A percentile compares a stretch with the other conserved stretches of the same genome.
These are phyloP conservation scores for Hoplodrina ambigua DNA, from an alignment of 2,888 invertebrate species.

Conservation along the genomic window DNA sequence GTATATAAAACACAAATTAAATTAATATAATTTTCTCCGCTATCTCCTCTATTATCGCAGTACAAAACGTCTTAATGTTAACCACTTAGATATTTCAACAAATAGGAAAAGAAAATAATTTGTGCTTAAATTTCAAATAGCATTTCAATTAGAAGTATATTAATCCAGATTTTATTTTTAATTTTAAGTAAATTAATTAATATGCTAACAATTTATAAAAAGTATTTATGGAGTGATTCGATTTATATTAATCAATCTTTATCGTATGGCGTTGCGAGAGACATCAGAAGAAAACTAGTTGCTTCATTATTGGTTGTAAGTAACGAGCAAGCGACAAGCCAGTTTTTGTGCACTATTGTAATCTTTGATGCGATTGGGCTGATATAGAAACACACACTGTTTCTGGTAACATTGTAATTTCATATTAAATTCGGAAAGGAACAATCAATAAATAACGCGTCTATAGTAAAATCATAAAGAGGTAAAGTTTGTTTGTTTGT, in stretches of 20 bases:
- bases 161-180: neutral
- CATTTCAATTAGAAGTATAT: neutral
- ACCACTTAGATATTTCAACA: too few relatives aligned
- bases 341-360: constrained; percentile 42
- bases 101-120: too few relatives aligned
- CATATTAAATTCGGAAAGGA: too few relatives aligned
- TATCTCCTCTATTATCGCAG: too few relatives aligned
- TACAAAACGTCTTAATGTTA: too few relatives aligned
- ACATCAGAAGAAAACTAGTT: constrained; percentile 24
- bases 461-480: too few relatives aligned
- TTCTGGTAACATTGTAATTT: neutral
- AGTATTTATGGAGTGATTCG: constrained; percentile 23
- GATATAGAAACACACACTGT: neutral
- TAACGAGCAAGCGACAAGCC: constrained; percentile 17
- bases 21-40: too few relatives aligned
- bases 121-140: neutral
- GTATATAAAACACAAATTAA: too few relatives aligned
- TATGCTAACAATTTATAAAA: neutral
- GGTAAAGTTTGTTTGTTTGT: too few relatives aligned
- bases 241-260: constrained; percentile 49
- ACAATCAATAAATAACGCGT: too few relatives aligned
- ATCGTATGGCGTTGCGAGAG: constrained; percentile 16
- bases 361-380: constrained; percentile 28
- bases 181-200: neutral
- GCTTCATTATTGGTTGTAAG: constrained; percentile 28